Base-by-base conservation (phyloP, 2,113 vertebrate species). In the Salvelinus fontinalis region DNA sequence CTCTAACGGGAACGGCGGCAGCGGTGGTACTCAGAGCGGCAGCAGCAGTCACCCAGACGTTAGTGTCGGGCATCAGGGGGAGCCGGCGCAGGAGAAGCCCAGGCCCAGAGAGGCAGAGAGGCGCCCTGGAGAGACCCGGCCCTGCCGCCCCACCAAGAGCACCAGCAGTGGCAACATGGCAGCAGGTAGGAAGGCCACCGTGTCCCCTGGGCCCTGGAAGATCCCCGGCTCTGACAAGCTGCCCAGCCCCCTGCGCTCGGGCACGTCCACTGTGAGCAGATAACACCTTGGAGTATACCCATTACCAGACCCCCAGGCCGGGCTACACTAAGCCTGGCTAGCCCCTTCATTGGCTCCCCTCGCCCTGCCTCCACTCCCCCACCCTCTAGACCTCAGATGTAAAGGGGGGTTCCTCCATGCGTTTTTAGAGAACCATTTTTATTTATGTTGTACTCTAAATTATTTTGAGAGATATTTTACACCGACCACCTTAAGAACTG, bases 181-280 rank as follows among this genome's bases (percentile, higher is more conserved):
- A 68, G 83, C 93, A 14, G 91, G 93, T 83, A 94, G 95, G 87
- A 99, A 95, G 92, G 93, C 94, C 82, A 95, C 95, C 0, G 94
- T 99, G 81, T 97, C 96, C 69, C 98, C 97, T 0, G 98, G 98
- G 79, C 97, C 96, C 0, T 99, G 98, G 98, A 99, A 96, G 92
- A 97, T 99, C 87, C 98, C 98, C 0, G 97, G 97, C 76, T 96
- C 95, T 0, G 96, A 99, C 91, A 97, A 96, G 94, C 94, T 99
- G 88, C 95, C 97, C 20, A 93, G 94, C 73, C 89, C 93, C 39
- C 94, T 97, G 86, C 95, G 96, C 80, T 93, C 96, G 29, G 95
- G 95, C 82, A 93, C 96, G 73, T 96, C 97, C 89, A 95, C 96
- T 74, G 94, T 96, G 88, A 95, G 95, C 95, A 95, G 96, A 95